Percentiles rank a stretch among this genome's conserved stretches.
These are phyloP conservation scores for Myotis yumanensis DNA, from an alignment of 2,113 vertebrate species.

Conservation along the genomic window DNA sequence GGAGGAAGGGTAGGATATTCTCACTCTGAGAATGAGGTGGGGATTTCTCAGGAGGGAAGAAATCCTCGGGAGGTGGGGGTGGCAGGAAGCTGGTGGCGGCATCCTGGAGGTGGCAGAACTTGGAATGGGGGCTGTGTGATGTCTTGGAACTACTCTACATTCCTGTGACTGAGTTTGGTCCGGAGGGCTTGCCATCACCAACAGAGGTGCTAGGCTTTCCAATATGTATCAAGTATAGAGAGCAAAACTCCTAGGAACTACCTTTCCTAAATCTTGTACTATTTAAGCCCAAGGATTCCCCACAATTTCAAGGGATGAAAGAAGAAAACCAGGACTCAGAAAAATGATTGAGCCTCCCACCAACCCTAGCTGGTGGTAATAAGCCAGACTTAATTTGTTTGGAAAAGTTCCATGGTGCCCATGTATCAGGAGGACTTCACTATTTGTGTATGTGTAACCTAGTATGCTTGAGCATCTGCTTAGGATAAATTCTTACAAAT, in stretches of 20 bases:
- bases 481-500: conserved; percentile 33
- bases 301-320: neutral
- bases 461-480: neutral
- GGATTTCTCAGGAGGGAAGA: neutral
- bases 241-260: neutral
- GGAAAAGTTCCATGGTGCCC: neutral
- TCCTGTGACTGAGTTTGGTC: neutral
- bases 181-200: neutral
- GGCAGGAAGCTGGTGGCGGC: neutral
- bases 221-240: neutral
- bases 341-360: neutral
- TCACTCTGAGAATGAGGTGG: too few species aligned
- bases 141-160: neutral
- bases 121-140: neutral
- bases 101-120: neutral
- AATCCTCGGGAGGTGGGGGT: neutral
- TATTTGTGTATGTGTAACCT: neutral
- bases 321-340: neutral
- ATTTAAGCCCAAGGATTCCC: neutral
- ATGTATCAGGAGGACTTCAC: neutral
- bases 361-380: neutral
- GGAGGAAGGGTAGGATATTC: neutral
- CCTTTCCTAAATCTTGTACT: neutral
- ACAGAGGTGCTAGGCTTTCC: neutral
- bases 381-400: neutral